Conservation (phyloP, 2,113 vertebrate species). For the Nicator chloris region DNA sequence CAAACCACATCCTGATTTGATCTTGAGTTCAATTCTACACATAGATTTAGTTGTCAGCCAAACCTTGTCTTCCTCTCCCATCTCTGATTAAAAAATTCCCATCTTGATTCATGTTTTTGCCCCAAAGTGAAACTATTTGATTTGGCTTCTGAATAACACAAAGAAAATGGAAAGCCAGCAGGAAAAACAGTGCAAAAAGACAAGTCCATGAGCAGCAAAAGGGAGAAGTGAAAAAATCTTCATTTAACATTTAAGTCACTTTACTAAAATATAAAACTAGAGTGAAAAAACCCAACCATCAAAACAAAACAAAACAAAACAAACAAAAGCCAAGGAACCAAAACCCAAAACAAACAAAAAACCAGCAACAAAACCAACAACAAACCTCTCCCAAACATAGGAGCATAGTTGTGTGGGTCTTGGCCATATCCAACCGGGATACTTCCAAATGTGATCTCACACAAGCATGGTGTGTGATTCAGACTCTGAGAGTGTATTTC, state of each 20-base stretch:
- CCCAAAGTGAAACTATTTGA: background rate
- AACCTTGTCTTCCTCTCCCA: background rate
- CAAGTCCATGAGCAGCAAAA: background rate
- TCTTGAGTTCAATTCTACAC: background rate
- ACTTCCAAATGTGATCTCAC: background rate
- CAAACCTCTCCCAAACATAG: background rate
- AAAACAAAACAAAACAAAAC: background rate
- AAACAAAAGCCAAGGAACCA: too few species aligned
- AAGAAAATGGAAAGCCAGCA: background rate
- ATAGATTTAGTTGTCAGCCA: background rate
- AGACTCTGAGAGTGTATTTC: background rate
- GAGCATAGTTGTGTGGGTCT: background rate
- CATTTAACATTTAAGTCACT: background rate
- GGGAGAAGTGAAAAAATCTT: background rate
- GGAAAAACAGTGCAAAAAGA: background rate
- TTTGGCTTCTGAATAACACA: background rate
- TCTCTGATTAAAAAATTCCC: background rate
- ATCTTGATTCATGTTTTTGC: background rate
- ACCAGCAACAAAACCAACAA: too few species aligned
- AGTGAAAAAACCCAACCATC: background rate
- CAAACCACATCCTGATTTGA: background rate
- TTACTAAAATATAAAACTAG: background rate
- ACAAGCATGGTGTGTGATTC: background rate
- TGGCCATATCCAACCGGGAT: background rate
- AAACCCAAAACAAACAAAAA: background rate